Base-by-base conservation (phyloP, 2,888 invertebrate genomes). In the Agrotis ipsilon region DNA sequence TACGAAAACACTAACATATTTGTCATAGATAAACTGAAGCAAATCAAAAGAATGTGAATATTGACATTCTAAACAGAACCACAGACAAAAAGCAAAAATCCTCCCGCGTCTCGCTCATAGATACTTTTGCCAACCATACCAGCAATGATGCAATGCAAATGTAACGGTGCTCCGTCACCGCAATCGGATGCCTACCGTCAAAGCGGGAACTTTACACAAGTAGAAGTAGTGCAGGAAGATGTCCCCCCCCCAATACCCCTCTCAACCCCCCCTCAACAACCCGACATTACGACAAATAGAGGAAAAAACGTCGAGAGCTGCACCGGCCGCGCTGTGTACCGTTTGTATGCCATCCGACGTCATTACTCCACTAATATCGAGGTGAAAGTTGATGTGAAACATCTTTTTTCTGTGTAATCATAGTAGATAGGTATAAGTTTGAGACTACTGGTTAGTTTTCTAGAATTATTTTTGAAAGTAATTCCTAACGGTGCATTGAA, bases 61-160 rank as follows among this genome's bases (percentile, higher is more conserved):
- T 11, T 39, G 39, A 70, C 1, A 45, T n/a, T 3, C 1, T n/a
- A 39, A 24, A 55, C 16, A 14, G 11, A 39, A 24, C 27, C n/a
- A 49, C 14, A 18, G 6, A 18, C 5, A 27, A 51, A 61, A 59
- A 69, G 51, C 54, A 43, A 49, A 21, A 7, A 57, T 27, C 24
- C 13, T 27, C 62, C 24, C 14, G 5, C 24, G 9, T 27, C 69
- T 45, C 14, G 7, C 43, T 45, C 24, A 11, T 24, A 19, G 14
- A 66, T 32, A 63, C 68, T 78, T 83, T 79, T 84, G 75, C 83
- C 48, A 80, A 83, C 86, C 84, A 78, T 91, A 91, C 90, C 65
- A 73, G 75, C 78, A 68, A 82, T 89, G 89, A 92, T 93, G 92
- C 91, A 93, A 93, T 92, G 92, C 91, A 92, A 93, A 93, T 91